These are phyloP conservation scores for Delphinus delphis DNA, from an alignment of 2,113 vertebrate genomes.

Conservation along the genomic window DNA sequence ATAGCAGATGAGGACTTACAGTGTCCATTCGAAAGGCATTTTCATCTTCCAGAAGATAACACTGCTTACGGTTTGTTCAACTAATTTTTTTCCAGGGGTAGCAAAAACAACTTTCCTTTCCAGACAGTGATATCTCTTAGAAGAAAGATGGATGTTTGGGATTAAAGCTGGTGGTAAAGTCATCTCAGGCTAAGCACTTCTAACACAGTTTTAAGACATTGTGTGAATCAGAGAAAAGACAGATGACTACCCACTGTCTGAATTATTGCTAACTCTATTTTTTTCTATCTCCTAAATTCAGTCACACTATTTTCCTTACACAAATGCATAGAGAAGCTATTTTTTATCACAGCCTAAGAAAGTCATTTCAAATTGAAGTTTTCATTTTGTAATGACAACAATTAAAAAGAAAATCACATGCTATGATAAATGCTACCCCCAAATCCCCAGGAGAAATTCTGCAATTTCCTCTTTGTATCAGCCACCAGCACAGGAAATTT, in stretches of 20 bases:
- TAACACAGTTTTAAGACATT: background rate
- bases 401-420: background rate
- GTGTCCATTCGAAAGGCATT: background rate
- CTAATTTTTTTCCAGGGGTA: background rate
- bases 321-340: conserved; percentile 18
- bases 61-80: background rate
- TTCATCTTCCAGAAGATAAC: background rate
- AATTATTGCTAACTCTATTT: background rate
- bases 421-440: background rate
- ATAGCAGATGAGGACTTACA: background rate
- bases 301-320: background rate
- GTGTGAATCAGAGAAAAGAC: background rate
- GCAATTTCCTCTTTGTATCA: background rate
- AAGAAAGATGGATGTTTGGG: background rate
- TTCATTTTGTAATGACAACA: background rate
- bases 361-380: background rate
- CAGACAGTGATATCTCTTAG: background rate
- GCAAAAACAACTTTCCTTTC: background rate
- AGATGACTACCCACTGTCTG: background rate
- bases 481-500: background rate
- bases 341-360: conserved; percentile 19
- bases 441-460: background rate
- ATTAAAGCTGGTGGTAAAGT: background rate
- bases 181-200: background rate
- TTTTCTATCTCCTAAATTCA: background rate